Evolutionary conservation across 2,113 vertebrate genomes (phyloP).

Genomic region (Narcine bancroftii): DNA sequence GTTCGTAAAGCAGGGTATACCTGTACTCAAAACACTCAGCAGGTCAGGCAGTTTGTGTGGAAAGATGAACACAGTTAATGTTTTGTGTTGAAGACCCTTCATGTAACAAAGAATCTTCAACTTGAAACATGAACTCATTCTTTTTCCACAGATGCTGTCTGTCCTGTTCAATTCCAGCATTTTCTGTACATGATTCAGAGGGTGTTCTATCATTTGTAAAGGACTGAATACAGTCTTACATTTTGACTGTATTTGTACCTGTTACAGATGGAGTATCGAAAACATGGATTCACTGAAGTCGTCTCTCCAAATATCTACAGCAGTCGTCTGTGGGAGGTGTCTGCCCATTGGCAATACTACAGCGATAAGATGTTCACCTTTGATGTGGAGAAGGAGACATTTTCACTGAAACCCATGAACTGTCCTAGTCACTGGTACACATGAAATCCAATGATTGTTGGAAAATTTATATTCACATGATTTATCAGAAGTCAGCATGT

Average conservation of each 20-base stretch:
- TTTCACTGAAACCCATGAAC: constrained; percentile 93
- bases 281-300: constrained; percentile 76
- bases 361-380: constrained; percentile 89
- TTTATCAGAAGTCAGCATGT: neutral
- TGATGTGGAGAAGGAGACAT: constrained; percentile 77
- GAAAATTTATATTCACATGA: neutral
- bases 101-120: too few relatives aligned
- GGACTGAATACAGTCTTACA: neutral
- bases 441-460: neutral
- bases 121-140: too few relatives aligned
- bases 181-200: too few relatives aligned
- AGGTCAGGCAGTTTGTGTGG: too few relatives aligned
- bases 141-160: too few relatives aligned
- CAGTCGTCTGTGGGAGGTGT: constrained; percentile 84
- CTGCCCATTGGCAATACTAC: constrained; percentile 92
- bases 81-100: too few relatives aligned
- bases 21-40: too few relatives aligned
- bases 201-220: too few relatives aligned
- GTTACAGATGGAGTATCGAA: constrained; percentile 74
- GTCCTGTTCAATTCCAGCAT: too few relatives aligned
- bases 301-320: constrained; percentile 84
- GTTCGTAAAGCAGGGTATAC: too few relatives aligned
- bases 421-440: constrained; percentile 90
- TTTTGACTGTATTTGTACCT: neutral
- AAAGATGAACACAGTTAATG: too few relatives aligned